These are phyloP conservation scores for Cuniculus paca DNA, from an alignment of 2,797 vertebrate species.

Conservation along the genomic window DNA sequence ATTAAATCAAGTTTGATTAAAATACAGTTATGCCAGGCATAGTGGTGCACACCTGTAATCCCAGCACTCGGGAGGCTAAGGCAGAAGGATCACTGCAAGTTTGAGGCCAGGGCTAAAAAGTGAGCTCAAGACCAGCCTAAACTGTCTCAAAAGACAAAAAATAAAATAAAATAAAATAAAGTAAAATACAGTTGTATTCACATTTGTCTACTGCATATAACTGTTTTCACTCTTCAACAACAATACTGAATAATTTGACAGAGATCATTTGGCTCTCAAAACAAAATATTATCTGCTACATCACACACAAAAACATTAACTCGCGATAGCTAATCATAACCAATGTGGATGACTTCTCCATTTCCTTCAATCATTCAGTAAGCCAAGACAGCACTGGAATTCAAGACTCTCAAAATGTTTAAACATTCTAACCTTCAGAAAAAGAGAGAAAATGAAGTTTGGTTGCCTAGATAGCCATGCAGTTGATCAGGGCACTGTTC, in stretches of 20 bases:
- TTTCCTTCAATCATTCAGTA: not conserved
- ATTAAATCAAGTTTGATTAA: constrained; percentile 27
- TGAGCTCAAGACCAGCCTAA: too few relatives aligned
- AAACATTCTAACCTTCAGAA: not conserved
- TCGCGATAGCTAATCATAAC: not conserved
- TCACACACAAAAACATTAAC: not conserved
- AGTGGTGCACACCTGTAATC: too few relatives aligned
- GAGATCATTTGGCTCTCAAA: not conserved
- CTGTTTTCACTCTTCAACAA: not conserved
- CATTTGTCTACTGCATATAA: not conserved
- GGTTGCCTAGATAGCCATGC: not conserved
- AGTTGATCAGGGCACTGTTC: not conserved
- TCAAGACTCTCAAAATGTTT: not conserved
- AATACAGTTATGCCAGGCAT: too few relatives aligned
- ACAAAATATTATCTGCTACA: not conserved
- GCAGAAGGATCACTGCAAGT: too few relatives aligned
- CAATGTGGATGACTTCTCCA: not conserved
- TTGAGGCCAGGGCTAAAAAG: too few relatives aligned
- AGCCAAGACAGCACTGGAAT: not conserved
- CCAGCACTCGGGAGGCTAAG: too few relatives aligned
- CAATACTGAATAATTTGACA: not conserved
- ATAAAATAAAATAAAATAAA: too few relatives aligned
- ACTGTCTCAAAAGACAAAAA: too few relatives aligned
- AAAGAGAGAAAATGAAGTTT: not conserved
- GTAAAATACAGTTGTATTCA: not conserved